Evolutionary conservation across 1,140 invertebrate genomes (phyloP).

Genomic region (Drosophila kikkawai): DNA sequence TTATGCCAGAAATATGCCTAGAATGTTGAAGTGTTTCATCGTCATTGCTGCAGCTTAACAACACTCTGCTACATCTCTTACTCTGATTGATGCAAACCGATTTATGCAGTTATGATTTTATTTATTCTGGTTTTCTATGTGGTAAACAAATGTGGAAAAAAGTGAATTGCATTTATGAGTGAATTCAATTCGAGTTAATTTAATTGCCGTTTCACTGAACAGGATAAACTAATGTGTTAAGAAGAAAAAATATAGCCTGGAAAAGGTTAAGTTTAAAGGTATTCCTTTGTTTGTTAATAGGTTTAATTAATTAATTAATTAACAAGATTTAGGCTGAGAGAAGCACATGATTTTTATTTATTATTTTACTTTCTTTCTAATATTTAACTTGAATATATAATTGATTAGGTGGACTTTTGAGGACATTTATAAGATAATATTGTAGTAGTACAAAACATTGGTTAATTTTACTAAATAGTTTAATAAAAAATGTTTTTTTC

Average conservation of each 20-base stretch:
- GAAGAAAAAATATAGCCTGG: not conserved
- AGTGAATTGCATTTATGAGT: not conserved
- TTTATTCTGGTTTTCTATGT: conserved; percentile 1
- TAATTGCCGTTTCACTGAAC: conserved; percentile 9
- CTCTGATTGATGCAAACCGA: conserved; percentile 24
- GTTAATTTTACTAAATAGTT: too few species aligned
- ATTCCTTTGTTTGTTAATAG: not conserved
- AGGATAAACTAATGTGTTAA: not conserved
- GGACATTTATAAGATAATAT: too few species aligned
- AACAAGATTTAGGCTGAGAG: not conserved
- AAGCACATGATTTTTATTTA: too few species aligned
- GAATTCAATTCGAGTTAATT: conserved; percentile 19
- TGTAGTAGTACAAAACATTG: too few species aligned
- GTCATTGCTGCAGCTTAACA: conserved; percentile 13
- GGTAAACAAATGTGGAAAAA: not conserved
- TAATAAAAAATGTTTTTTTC: too few species aligned
- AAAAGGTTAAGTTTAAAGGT: not conserved
- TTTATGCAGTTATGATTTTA: not conserved
- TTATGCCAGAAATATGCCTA: conserved; percentile 76
- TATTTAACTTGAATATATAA: too few species aligned
- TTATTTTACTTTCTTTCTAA: not conserved
- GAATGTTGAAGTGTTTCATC: conserved; percentile 63
- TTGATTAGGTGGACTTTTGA: too few species aligned
- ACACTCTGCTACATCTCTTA: conserved; percentile 10
- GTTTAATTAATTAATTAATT: too few species aligned